These are phyloP conservation scores for Zoroaster sp. DNA, from an alignment of 53 echinoderm and acorn worm species.

Conservation along the genomic window DNA sequence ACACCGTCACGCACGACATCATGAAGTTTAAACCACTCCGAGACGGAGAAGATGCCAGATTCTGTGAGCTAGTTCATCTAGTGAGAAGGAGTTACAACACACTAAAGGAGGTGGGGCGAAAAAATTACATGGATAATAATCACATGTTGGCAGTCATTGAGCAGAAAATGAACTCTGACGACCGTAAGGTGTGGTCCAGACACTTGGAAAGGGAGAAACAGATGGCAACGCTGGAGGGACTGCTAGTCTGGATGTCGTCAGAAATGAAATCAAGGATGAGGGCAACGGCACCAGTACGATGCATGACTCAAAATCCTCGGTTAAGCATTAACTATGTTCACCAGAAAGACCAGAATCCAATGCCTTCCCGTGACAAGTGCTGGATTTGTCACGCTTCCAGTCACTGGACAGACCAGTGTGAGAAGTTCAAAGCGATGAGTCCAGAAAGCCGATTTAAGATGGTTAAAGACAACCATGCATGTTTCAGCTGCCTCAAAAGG, in stretches of 20 bases:
- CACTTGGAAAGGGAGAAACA: constrained; percentile 38
- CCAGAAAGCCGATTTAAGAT: constrained; percentile 30
- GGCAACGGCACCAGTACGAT: constrained; percentile 60
- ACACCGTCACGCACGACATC: constrained; percentile 62
- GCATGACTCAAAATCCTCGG: neutral
- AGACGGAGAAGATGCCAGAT: constrained; percentile 60
- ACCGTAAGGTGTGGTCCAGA: constrained; percentile 65
- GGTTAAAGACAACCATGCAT: constrained; percentile 54
- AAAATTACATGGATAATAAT: constrained; percentile 63
- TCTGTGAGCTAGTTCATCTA: constrained; percentile 71
- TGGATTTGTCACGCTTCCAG: constrained; percentile 50
- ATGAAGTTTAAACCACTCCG: constrained; percentile 46
- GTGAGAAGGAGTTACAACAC: constrained; percentile 68
- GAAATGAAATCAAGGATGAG: constrained; percentile 65
- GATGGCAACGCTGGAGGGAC: constrained; percentile 9
- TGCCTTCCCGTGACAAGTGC: constrained; percentile 16
- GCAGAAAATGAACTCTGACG: constrained; percentile 44
- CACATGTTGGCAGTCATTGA: constrained; percentile 60
- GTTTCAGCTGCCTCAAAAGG: constrained; percentile 77
- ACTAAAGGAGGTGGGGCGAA: constrained; percentile 45
- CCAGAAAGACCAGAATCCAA: neutral
- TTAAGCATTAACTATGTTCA: neutral
- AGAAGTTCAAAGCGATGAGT: constrained; percentile 8
- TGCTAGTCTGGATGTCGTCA: constrained; percentile 49
- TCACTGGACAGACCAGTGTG: constrained; percentile 72